A percentile compares a stretch with the other conserved stretches of the same genome.
phyloP scores from a whole-genome alignment of 2,797 vertebrate species.

The Tamandua tetradactyla region DNA sequence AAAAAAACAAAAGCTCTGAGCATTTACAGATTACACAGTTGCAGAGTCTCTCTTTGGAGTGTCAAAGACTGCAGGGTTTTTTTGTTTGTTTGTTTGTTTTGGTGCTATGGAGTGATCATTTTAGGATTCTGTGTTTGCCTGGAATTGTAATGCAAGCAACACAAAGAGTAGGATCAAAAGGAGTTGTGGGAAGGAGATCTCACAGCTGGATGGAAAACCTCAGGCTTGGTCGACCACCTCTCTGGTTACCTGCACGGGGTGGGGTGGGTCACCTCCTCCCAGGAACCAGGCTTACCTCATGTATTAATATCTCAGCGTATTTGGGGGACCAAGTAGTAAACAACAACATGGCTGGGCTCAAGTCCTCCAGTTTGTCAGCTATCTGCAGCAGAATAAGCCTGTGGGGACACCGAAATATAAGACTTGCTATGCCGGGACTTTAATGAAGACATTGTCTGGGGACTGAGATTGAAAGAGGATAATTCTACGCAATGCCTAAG shows the following conservation, averaged over 20 bases:
- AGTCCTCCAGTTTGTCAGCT: background rate
- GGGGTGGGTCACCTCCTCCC: background rate
- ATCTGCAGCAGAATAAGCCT: background rate
- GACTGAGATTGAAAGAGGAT: background rate
- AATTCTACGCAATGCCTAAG: background rate
- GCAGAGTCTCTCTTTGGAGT: background rate
- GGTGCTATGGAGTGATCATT: background rate
- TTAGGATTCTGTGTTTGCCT: constrained; percentile 7
- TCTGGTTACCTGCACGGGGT: background rate
- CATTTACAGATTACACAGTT: constrained; percentile 44
- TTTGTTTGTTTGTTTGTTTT: background rate
- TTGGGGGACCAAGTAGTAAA: background rate
- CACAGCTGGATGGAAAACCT: background rate
- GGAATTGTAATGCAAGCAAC: background rate
- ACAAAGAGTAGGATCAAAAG: background rate
- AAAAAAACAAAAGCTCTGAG: constrained; percentile 13
- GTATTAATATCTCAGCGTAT: background rate
- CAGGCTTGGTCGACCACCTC: background rate
- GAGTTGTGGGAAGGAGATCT: background rate
- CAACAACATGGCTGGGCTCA: background rate
- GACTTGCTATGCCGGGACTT: background rate
- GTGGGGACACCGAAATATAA: background rate
- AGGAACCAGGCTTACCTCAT: background rate
- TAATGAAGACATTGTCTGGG: background rate
- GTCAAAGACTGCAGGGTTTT: background rate